These are phyloP conservation scores for Menura novaehollandiae DNA, from an alignment of 2,113 vertebrate species.

Conservation along the genomic window DNA sequence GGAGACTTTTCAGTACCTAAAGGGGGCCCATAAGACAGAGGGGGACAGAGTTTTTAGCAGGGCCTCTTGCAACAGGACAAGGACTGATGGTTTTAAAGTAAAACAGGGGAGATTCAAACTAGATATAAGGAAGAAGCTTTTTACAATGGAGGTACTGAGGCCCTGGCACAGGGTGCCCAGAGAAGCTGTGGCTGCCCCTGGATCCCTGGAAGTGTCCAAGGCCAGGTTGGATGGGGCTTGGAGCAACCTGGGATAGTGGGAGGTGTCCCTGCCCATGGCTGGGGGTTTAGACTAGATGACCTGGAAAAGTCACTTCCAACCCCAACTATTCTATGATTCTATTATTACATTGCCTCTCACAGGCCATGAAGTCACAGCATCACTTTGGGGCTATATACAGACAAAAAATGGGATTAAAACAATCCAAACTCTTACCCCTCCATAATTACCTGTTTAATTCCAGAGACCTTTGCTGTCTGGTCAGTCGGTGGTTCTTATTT, in stretches of 20 bases:
- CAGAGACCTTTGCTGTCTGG: neutral
- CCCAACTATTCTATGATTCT: neutral
- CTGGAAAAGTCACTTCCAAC: neutral
- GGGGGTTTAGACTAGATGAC: neutral
- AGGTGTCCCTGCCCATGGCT: neutral
- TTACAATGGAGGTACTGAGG: rapidly evolving
- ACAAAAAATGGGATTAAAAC: neutral
- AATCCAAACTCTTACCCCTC: neutral
- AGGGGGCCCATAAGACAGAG: neutral
- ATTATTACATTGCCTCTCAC: neutral
- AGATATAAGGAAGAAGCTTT: neutral
- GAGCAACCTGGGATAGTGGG: neutral
- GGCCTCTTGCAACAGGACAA: no score
- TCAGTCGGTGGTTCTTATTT: neutral
- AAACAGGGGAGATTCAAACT: neutral
- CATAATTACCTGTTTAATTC: neutral
- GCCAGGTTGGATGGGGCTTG: neutral
- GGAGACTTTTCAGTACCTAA: neutral
- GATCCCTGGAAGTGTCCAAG: neutral
- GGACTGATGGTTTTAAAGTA: neutral
- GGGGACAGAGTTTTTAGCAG: neutral
- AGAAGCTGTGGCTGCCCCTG: neutral
- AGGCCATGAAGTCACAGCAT: neutral
- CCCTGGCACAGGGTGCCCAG: neutral
- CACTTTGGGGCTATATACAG: neutral